phyloP scores from a whole-genome alignment of 1,140 invertebrate genomes.

The Platorchestia sp. region DNA sequence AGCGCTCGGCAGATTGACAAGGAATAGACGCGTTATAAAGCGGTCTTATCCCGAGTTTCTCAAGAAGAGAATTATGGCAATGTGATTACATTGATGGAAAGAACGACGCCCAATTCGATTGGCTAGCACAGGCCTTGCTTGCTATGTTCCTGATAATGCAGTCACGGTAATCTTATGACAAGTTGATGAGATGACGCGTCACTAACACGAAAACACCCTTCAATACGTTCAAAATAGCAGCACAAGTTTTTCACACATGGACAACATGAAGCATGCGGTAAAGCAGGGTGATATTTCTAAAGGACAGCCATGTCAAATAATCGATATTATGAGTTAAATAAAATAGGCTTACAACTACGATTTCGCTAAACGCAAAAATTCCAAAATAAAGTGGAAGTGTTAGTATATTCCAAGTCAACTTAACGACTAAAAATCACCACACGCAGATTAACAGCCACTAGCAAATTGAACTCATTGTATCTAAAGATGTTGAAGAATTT shows the following conservation, averaged over 20 bases:
- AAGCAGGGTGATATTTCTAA: background rate
- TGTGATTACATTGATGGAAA: constrained; percentile 48
- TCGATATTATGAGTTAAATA: background rate
- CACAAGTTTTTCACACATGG: background rate
- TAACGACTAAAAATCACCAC: background rate
- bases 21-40: constrained; percentile 33
- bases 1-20: constrained; percentile 31
- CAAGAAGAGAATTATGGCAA: constrained; percentile 44
- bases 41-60: constrained; percentile 7
- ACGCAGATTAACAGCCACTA: background rate
- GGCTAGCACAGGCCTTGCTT: background rate
- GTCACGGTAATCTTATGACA: background rate
- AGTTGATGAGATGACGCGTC: background rate
- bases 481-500: background rate
- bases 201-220: background rate
- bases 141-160: background rate
- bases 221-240: background rate
- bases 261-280: background rate
- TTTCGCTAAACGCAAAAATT: background rate
- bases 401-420: background rate
- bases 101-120: background rate
- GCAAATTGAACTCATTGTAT: background rate
- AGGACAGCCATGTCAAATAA: too few relatives aligned
- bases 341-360: background rate
- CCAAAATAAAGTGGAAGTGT: background rate